Percentiles rank a stretch among this genome's conserved stretches.
phyloP scores from a whole-genome alignment of 2,113 vertebrate genomes.

The Syngnathus floridae region DNA sequence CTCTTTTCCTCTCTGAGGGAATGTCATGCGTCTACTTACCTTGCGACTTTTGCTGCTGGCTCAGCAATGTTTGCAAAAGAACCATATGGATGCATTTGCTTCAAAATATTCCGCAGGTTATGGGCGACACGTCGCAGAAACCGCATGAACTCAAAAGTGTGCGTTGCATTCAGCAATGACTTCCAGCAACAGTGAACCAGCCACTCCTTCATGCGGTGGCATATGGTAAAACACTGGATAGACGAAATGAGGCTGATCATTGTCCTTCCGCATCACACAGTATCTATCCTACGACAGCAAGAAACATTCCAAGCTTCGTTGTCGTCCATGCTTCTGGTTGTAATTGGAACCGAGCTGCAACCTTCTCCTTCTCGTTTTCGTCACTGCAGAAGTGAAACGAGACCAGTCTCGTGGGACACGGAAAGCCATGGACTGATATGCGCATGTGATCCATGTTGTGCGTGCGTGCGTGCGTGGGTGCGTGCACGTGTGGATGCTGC shows the following conservation, averaged over 20 bases:
- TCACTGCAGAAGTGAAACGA: not conserved
- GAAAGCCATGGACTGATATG: slow-evolving; percentile 2
- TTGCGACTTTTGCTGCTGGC: slow-evolving; percentile 55
- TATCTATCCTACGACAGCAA: slow-evolving; percentile 18
- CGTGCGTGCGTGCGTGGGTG: not conserved
- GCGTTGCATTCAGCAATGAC: slow-evolving; percentile 7
- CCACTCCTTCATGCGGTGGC: slow-evolving; percentile 58
- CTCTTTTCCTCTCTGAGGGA: not conserved
- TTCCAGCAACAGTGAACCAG: slow-evolving; percentile 34
- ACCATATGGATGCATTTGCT: slow-evolving; percentile 29
- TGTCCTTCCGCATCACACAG: slow-evolving; percentile 7
- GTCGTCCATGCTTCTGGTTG: not conserved
- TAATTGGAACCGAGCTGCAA: not conserved
- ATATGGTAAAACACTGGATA: slow-evolving; percentile 19
- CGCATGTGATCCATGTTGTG: slow-evolving; percentile 27
- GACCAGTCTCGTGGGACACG: slow-evolving; percentile 3
- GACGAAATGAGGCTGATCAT: slow-evolving; percentile 27
- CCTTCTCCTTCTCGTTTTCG: not conserved
- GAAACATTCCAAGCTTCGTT: slow-evolving; percentile 3
- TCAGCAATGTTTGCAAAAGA: slow-evolving; percentile 44
- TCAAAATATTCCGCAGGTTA: slow-evolving; percentile 9
- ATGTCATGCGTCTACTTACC: slow-evolving; percentile 4
- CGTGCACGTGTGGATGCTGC: not conserved
- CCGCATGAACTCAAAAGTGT: slow-evolving; percentile 10
- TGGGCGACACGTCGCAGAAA: slow-evolving; percentile 8